Percentiles rank a stretch among this genome's conserved stretches.
These are phyloP conservation scores for Notamacropus eugenii DNA, from an alignment of 2,797 vertebrate species.

Conservation along the genomic window DNA sequence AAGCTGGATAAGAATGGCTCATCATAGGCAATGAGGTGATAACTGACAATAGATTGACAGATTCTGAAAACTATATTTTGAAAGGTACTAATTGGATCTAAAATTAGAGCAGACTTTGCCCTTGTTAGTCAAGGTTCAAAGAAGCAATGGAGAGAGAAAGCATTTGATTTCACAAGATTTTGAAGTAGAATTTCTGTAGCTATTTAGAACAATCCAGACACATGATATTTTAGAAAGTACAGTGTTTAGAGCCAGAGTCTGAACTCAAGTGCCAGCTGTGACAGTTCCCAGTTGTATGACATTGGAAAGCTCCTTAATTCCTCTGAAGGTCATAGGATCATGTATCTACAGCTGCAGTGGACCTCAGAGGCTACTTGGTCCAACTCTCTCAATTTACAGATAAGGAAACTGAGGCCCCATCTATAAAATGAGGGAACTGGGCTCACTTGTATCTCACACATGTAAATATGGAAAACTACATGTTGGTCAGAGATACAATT, in stretches of 20 bases:
- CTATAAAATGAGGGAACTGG: not conserved
- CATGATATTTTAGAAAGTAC: not conserved
- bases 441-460: not conserved
- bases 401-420: not conserved
- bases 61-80: not conserved
- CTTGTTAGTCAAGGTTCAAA: not conserved
- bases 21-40: not conserved
- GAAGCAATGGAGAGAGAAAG: not conserved
- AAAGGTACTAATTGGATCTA: not conserved
- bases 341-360: not conserved
- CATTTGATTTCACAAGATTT: not conserved
- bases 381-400: not conserved
- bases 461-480: not conserved
- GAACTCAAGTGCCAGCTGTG: not conserved
- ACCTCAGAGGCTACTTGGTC: not conserved
- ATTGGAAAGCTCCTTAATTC: not conserved
- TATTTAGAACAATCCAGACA: not conserved
- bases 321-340: not conserved
- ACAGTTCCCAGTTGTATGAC: not conserved
- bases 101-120: not conserved
- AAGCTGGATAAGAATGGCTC: not conserved
- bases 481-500: not conserved
- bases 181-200: not conserved
- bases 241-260: not conserved
- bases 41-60: not conserved